Evolutionary conservation across 2,888 invertebrate species (phyloP).

Genomic region (Lamellibrachia columna): DNA sequence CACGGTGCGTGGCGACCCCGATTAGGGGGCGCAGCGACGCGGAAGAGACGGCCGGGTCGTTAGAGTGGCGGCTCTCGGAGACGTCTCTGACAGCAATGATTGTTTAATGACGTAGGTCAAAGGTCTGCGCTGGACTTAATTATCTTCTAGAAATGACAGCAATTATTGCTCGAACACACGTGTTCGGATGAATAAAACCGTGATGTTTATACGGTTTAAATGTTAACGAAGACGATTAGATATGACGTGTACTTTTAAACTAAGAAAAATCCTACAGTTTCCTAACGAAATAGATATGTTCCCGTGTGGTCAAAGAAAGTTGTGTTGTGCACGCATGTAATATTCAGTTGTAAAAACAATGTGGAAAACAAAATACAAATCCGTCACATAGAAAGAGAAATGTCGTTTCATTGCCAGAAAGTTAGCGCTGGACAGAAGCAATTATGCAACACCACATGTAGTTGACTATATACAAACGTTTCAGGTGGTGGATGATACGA

Average conservation of each 20-base stretch:
- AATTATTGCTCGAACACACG: background rate
- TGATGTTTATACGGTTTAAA: background rate
- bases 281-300: background rate
- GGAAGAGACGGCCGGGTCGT: background rate
- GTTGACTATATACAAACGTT: background rate
- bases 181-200: background rate
- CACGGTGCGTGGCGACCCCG: background rate
- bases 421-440: background rate
- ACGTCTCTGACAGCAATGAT: background rate
- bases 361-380: background rate
- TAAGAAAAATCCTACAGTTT: background rate
- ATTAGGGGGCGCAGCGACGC: background rate
- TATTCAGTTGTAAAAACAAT: background rate
- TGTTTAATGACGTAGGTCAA: constrained; percentile 4
- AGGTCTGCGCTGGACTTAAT: constrained; percentile 6
- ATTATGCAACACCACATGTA: background rate
- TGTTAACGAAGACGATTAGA: background rate
- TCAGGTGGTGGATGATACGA: background rate
- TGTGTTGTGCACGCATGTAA: background rate
- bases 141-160: background rate
- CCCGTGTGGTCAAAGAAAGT: background rate
- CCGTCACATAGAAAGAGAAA: background rate
- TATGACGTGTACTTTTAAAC: no score
- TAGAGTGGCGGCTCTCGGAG: background rate
- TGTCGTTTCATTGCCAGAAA: background rate